Conservation (phyloP, 2,113 vertebrate genomes). For the Platysternon megacephalum region DNA sequence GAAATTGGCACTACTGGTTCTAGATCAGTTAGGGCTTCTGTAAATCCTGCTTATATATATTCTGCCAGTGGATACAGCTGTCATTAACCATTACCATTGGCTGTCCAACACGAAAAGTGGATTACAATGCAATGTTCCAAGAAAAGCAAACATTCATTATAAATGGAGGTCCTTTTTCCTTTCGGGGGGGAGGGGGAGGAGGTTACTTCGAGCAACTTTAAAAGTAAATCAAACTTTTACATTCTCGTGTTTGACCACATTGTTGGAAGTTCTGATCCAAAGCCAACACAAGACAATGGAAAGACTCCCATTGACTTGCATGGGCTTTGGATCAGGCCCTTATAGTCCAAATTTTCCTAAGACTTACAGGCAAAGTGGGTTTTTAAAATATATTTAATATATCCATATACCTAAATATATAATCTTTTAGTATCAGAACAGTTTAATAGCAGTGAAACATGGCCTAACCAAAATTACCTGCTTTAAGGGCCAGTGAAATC, state of each 20-base stretch:
- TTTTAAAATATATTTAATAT: background rate
- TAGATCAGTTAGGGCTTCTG: background rate
- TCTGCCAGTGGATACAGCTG: background rate
- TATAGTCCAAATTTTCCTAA: background rate
- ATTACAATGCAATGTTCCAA: background rate
- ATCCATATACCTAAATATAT: background rate
- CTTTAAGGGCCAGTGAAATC: background rate
- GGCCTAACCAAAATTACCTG: background rate
- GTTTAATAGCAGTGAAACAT: background rate
- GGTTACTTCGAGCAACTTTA: background rate
- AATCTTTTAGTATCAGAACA: background rate
- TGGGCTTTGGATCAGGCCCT: background rate
- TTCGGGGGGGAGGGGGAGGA: background rate
- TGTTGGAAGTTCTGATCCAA: background rate
- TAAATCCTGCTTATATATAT: background rate
- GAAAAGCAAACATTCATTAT: background rate
- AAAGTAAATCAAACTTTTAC: background rate
- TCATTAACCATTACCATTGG: background rate
- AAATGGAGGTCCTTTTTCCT: background rate
- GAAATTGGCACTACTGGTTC: background rate
- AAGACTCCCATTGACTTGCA: background rate
- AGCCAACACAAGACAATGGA: background rate
- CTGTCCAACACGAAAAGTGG: background rate
- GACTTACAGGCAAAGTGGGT: background rate
- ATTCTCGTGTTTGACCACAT: background rate